These are phyloP conservation scores for Sebastolobus alascanus DNA, from an alignment of 2,797 vertebrate genomes.

Conservation along the genomic window DNA sequence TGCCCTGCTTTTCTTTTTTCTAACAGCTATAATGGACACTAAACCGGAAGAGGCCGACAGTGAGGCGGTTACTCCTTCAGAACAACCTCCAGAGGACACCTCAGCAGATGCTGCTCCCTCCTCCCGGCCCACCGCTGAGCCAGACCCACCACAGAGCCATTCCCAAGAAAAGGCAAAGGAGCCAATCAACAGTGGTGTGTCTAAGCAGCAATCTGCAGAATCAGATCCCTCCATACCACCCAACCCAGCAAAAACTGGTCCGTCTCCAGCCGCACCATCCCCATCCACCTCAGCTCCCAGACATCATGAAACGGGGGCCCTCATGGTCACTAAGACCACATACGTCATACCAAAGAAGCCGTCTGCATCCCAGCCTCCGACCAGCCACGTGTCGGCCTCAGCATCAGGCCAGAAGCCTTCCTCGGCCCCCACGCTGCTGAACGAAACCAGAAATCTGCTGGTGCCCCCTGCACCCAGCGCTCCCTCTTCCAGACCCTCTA, in stretches of 20 bases:
- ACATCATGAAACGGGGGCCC: conserved; percentile 74
- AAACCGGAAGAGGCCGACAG: conserved; percentile 68
- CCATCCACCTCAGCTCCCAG: conserved; percentile 59
- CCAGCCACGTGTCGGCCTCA: conserved; percentile 56
- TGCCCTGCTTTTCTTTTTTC: conserved; percentile 59
- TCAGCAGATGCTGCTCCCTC: conserved; percentile 46
- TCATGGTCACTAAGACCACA: conserved; percentile 72
- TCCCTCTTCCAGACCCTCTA: conserved; percentile 79
- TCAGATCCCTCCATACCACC: conserved; percentile 40
- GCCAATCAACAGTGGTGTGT: conserved; percentile 41
- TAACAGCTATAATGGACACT: conserved; percentile 72
- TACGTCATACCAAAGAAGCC: conserved; percentile 79
- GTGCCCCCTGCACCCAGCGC: conserved; percentile 84
- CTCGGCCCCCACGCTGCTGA: conserved; percentile 58
- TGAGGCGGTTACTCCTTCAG: conserved; percentile 17
- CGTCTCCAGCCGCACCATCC: conserved; percentile 42
- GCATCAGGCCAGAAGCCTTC: conserved; percentile 63
- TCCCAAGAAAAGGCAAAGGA: conserved; percentile 76
- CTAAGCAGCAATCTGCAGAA: conserved; percentile 62
- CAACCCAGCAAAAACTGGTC: conserved; percentile 63
- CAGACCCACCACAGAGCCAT: conserved; percentile 18
- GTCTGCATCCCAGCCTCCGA: conserved; percentile 54
- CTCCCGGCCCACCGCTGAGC: conserved; percentile 32
- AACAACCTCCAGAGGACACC: conserved; percentile 67
- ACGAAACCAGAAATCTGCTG: conserved; percentile 73